These are phyloP conservation scores for Siniperca obscura DNA, from an alignment of 2,797 vertebrate genomes.

Conservation along the genomic window DNA sequence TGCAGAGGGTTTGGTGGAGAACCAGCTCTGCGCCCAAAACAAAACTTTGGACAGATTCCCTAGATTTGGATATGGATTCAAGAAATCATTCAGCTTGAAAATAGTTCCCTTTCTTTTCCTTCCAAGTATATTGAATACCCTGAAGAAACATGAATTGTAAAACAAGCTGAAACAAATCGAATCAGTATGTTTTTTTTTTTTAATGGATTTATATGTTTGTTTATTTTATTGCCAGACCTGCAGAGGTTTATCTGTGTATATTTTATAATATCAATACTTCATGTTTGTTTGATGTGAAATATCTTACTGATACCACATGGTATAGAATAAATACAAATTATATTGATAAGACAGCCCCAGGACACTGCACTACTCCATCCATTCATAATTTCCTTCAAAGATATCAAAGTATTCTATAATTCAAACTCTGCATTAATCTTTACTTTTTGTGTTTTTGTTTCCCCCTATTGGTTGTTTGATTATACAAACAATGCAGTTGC, in stretches of 20 bases:
- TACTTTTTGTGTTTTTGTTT: not conserved
- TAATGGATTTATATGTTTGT: not conserved
- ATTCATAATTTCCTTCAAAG: not conserved
- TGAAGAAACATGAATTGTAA: conserved; percentile 10
- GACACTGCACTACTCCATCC: not conserved
- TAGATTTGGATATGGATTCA: conserved; percentile 11
- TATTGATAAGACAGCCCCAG: not conserved
- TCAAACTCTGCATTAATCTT: not conserved
- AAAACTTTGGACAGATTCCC: conserved; percentile 14
- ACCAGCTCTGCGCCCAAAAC: not conserved
- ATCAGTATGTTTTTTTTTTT: not conserved
- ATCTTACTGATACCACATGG: not conserved
- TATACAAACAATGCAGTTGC: not conserved
- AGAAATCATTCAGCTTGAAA: not conserved
- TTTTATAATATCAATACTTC: conserved; percentile 1
- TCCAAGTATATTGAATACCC: not conserved
- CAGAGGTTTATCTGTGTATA: not conserved
- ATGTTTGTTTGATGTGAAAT: not conserved
- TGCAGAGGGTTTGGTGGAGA: not conserved
- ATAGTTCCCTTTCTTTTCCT: not conserved
- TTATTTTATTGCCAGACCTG: not conserved
- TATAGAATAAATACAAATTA: not conserved
- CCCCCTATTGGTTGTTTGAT: not conserved
- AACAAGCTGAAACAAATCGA: conserved; percentile 32
- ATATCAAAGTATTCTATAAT: not conserved